Percentiles rank a stretch among this genome's conserved stretches.
phyloP scores from a whole-genome alignment of 2,888 invertebrate genomes.

The Erebia epiphron region DNA sequence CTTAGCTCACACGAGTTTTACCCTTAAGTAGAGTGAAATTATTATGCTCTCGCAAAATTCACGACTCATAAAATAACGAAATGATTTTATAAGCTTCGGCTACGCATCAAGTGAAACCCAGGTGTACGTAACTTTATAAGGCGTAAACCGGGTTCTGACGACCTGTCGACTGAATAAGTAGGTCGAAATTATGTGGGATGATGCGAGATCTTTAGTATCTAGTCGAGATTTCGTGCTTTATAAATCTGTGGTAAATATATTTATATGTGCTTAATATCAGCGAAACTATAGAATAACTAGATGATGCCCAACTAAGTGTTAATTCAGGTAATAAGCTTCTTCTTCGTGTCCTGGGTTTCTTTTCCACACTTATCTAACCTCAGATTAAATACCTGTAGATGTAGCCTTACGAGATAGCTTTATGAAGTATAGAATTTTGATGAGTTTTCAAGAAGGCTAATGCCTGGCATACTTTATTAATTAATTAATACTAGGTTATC shows the following conservation, averaged over 20 bases:
- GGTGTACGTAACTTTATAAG: slow-evolving; percentile 31
- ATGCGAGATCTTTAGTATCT: slow-evolving; percentile 7
- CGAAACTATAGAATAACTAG: not conserved
- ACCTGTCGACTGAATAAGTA: slow-evolving; percentile 22
- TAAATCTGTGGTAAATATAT: not conserved
- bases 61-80: slow-evolving; percentile 2
- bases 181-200: slow-evolving; percentile 31
- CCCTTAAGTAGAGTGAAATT: not conserved
- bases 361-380: too few relatives aligned
- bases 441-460: too few relatives aligned
- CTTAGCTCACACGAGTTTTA: not conserved
- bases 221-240: not conserved
- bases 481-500: too few relatives aligned
- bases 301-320: too few relatives aligned
- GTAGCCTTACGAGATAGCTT: too few relatives aligned
- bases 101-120: slow-evolving; percentile 20
- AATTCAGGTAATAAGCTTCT: too few relatives aligned
- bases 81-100: slow-evolving; percentile 4
- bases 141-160: slow-evolving; percentile 18
- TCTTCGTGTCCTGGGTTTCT: too few relatives aligned
- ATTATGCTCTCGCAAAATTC: not conserved
- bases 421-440: too few relatives aligned
- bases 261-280: not conserved
- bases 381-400: too few relatives aligned
- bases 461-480: too few relatives aligned